Percentiles rank a stretch among this genome's conserved stretches.
These are phyloP conservation scores for Pseudorasbora parva DNA, from an alignment of 2,113 vertebrate species.

Conservation along the genomic window DNA sequence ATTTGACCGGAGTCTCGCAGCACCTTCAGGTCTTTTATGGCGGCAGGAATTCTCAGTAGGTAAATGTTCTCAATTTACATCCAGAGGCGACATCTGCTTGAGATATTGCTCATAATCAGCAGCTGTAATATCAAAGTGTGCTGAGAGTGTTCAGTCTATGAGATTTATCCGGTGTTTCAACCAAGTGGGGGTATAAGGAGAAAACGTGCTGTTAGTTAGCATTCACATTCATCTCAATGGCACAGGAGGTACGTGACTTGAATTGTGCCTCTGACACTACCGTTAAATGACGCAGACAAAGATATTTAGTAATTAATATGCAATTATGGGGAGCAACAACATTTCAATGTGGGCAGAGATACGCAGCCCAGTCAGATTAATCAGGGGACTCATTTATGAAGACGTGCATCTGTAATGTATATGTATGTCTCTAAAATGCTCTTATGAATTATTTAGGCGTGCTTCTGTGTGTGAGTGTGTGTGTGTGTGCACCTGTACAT, in stretches of 20 bases:
- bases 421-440: not conserved
- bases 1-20: not conserved
- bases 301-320: not conserved
- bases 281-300: not conserved
- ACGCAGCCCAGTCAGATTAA: not conserved
- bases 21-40: slow-evolving; percentile 16
- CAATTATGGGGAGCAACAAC: not conserved
- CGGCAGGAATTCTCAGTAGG: not conserved
- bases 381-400: not conserved
- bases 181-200: not conserved
- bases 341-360: not conserved
- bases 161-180: not conserved
- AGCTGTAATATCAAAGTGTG: not conserved
- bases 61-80: not conserved
- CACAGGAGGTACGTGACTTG: not conserved
- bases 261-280: not conserved
- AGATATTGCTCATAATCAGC: slow-evolving; percentile 28
- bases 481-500: too few relatives aligned
- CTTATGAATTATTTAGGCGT: not conserved
- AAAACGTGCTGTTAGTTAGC: not conserved
- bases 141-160: not conserved
- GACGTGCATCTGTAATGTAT: not conserved
- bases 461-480: too few relatives aligned
- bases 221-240: slow-evolving; percentile 12
- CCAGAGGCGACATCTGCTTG: not conserved